Base-by-base conservation (phyloP, 2,113 vertebrate genomes). In the Oncorhynchus mykiss region DNA sequence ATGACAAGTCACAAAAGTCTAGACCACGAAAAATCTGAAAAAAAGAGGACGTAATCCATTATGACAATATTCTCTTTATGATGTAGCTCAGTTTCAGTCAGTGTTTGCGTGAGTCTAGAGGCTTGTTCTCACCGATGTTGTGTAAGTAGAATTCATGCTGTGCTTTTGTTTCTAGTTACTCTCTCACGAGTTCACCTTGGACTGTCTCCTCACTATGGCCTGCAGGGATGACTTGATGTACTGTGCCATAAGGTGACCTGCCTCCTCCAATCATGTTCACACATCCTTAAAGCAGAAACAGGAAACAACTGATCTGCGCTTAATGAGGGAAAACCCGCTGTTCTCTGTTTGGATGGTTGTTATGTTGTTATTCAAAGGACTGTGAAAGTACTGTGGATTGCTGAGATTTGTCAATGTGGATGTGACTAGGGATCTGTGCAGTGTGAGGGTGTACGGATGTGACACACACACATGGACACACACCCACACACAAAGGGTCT, bases 141-240 rank as follows among this genome's bases (percentile, higher is more conserved):
- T 18, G 70, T 5, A 5, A 54, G 51, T 54, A 5, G 51, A 54
- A 16, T 24, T 70, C 3, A 65, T 16, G 4, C 39, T 20, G 7
- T 25, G 71, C 75, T 82, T 71, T 24, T 83, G 57, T 70, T 70
- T 82, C 0, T 79, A 97, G 96, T 80, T 97, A 75, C 66, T 95
- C 39, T 78, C 71, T 62, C 95, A 97, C 1, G 80, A 88, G 72
- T 97, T 97, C 91, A 95, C 93, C 71, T 91, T 97, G 85, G 91
- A 90, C n/a, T 82, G 86, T 82, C 91, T 98, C 72, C 89, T 96
- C 78, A 75, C 76, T 79, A 83, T 87, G 49, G 94, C 94, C 81
- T 93, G 91, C 66, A 91, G 86, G 67, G 95, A 98, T 1, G 96
- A 98, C 82, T 91, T 97, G 73, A 89, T 89, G 74, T 96, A 97